Evolutionary conservation across 92 coral and sea anemone genomes (phyloP).

Genomic region (Blastomussa wellsi): DNA sequence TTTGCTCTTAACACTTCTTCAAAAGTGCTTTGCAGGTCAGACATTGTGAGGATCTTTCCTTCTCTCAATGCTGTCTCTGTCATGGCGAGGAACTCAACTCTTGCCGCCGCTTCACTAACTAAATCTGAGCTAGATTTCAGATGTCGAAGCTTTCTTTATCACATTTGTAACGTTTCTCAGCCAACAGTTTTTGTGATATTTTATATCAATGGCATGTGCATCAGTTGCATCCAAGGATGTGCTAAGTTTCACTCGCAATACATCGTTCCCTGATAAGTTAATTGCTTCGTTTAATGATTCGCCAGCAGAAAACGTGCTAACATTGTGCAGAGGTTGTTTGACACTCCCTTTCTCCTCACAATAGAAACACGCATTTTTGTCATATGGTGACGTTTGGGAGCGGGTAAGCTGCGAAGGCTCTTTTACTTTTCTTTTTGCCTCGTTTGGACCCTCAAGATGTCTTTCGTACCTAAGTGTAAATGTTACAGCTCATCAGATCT

Average conservation of each 20-base stretch:
- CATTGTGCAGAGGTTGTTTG: conserved; percentile 42
- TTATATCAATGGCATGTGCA: conserved; percentile 70
- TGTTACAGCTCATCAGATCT: background rate
- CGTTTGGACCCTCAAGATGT: conserved; percentile 47
- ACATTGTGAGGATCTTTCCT: conserved; percentile 43
- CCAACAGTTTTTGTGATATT: too few relatives aligned
- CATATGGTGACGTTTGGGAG: conserved; percentile 56
- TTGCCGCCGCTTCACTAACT: conserved; percentile 40
- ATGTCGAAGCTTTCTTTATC: conserved; percentile 3
- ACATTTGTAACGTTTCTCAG: conserved; percentile 24
- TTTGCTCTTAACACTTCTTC: conserved; percentile 25
- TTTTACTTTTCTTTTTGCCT: conserved; percentile 40
- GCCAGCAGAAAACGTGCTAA: conserved; percentile 59
- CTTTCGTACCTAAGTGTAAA: conserved; percentile 43
- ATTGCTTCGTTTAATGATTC: conserved; percentile 48
- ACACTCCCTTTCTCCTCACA: conserved; percentile 30
- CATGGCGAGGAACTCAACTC: conserved; percentile 41
- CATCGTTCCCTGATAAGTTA: conserved; percentile 34
- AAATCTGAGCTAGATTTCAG: conserved; percentile 3
- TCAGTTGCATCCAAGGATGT: conserved; percentile 46
- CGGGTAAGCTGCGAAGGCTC: conserved; percentile 26
- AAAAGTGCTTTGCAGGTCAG: conserved; percentile 29
- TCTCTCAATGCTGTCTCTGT: conserved; percentile 33
- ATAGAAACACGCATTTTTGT: conserved; percentile 50
- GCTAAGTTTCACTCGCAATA: conserved; percentile 48